These are phyloP conservation scores for Acanthoscelides obtectus DNA, from an alignment of 2,888 invertebrate genomes.

Conservation along the genomic window DNA sequence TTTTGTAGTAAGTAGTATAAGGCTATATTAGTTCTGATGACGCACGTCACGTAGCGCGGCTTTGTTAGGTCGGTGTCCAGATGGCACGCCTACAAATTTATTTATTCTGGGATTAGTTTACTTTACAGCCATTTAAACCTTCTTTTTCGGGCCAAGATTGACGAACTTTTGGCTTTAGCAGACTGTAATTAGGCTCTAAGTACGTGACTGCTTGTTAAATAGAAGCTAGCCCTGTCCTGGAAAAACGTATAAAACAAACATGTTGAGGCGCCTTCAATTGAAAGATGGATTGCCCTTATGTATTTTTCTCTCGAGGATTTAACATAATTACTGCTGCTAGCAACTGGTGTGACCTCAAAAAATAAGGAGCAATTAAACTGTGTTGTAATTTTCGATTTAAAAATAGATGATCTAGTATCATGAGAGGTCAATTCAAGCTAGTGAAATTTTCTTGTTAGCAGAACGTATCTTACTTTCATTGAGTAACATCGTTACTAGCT, in stretches of 20 bases:
- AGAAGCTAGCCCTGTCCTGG: neutral
- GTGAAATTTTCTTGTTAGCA: neutral
- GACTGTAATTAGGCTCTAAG: no score
- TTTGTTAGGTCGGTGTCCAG: no score
- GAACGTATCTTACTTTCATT: neutral
- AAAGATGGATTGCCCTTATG: constrained; percentile 20
- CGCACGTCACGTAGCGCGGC: no score
- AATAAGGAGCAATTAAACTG: constrained; percentile 17
- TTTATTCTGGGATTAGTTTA: no score
- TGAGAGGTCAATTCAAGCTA: neutral
- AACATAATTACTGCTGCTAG: constrained; percentile 12
- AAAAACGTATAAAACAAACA: neutral
- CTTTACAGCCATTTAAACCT: no score
- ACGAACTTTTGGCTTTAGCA: no score
- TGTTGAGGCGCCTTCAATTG: constrained; percentile 12
- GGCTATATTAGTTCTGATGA: no score
- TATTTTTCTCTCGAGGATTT: constrained; percentile 14
- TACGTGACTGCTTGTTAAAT: no score
- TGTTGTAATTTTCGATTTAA: constrained; percentile 16
- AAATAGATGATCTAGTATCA: constrained; percentile 2
- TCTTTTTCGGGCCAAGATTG: no score
- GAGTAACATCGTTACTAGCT: neutral
- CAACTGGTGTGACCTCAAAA: constrained; percentile 15
- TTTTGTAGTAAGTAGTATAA: no score
- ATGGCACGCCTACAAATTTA: no score